A percentile compares a stretch with the other conserved stretches of the same genome.
Evolutionary conservation across 2,888 invertebrate genomes (phyloP).

Genomic region (Scaeva pyrastri): DNA sequence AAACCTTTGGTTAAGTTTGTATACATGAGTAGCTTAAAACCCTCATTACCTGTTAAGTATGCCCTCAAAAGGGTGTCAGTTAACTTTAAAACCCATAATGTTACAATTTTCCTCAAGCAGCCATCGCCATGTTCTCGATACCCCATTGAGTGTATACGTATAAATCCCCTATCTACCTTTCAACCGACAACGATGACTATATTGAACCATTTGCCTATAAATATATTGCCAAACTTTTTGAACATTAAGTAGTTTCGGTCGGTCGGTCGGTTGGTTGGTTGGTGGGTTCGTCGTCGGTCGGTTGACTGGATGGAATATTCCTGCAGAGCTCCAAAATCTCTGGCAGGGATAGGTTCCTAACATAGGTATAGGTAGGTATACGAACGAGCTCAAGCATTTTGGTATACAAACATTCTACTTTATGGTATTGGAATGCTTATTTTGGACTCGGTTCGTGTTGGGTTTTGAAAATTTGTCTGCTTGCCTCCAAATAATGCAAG

Average conservation of each 20-base stretch:
- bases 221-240: slow-evolving; percentile 73
- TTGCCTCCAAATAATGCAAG: slow-evolving; percentile 68
- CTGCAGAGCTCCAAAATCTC: slow-evolving; percentile 4
- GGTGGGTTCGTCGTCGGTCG: slow-evolving; percentile 52
- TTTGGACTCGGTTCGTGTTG: slow-evolving; percentile 33
- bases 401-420: background rate
- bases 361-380: too few species aligned
- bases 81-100: slow-evolving; percentile 69
- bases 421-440: slow-evolving; percentile 38
- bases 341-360: too few species aligned
- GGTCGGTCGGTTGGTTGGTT: slow-evolving; percentile 53
- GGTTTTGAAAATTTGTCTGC: slow-evolving; percentile 63
- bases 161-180: background rate
- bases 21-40: slow-evolving; percentile 22
- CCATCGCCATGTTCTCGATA: background rate
- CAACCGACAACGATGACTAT: slow-evolving; percentile 23
- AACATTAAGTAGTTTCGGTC: slow-evolving; percentile 74
- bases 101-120: background rate
- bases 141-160: background rate
- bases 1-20: slow-evolving; percentile 21
- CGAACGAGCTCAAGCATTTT: too few species aligned
- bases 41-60: slow-evolving; percentile 48
- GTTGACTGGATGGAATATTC: slow-evolving; percentile 64
- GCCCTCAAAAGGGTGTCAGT: slow-evolving; percentile 57
- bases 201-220: slow-evolving; percentile 55